Base-by-base conservation (phyloP, 2,797 vertebrate species). In the Morelia viridis region DNA sequence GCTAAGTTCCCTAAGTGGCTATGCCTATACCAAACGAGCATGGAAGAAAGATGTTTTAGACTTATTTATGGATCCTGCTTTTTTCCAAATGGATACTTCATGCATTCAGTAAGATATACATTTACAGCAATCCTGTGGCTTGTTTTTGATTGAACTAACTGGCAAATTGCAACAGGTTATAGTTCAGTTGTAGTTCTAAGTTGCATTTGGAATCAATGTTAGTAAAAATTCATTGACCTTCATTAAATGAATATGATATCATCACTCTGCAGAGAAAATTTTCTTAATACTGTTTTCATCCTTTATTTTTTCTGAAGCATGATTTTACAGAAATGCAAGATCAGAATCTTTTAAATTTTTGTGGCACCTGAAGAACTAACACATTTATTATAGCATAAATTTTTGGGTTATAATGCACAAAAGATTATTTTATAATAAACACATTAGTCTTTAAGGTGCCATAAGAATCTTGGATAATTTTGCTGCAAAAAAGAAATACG, bases 31-130 rank as follows among this genome's bases (percentile, higher is more conserved):
- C 84, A 99, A 99, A 94, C 96, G 99, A 58, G 98, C 99, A 86
- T 99, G 99, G 99, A 99, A 97, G 95, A 99, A 99, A 93, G 99
- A 99, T 92, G 99, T 98, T 90, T 97, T 99, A 56, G 99, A 99
- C 35, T 96, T 99, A 87, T 99, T 98, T 94, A 97, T 99, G 98
- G 99, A 99, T 95, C 99, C 99, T 0, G 96, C 98, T n/a, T 99
- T 99, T 96, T 99, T 99, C 96, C 99, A 99, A 94, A 99, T 99
- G 99, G 99, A 99, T 88, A 96, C 97, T 1, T 98, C 98, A 7
- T 99, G 99, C 96, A 95, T 97, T 94, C 98, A 99, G 99, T 99
- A 97, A 97, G 98, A 91, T 8, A 0, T 2, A 87, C 93, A 24
- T 84, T 2, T 86, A 61, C 15, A 84, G 46, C 5, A 26, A 35